Percentiles rank a stretch among this genome's conserved stretches.
phyloP scores from a whole-genome alignment of 2,888 invertebrate species.

The Callimorpha dominula region DNA sequence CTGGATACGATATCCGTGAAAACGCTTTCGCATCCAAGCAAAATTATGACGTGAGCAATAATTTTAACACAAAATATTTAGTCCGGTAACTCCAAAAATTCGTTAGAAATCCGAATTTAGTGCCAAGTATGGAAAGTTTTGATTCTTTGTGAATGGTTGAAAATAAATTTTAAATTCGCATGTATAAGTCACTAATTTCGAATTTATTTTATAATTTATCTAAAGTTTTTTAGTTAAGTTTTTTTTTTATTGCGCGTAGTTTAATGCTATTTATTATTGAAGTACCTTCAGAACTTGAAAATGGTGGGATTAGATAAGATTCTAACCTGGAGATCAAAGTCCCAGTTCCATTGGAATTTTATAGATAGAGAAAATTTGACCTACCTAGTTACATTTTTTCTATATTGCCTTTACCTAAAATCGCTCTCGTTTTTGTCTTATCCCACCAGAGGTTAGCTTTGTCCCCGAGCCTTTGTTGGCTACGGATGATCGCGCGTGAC shows the following conservation, averaged over 20 bases:
- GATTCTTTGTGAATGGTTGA: conserved; percentile 1
- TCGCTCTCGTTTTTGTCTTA: conserved; percentile 15
- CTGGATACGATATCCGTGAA: conserved; percentile 25
- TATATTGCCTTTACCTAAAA: conserved; percentile 1
- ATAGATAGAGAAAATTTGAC: not conserved
- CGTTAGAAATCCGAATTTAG: conserved; percentile 21
- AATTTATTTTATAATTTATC: not conserved
- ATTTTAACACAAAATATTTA: conserved; percentile 22
- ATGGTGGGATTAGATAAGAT: not conserved
- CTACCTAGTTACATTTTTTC: not conserved
- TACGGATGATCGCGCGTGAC: conserved; percentile 80
- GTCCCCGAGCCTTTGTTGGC: conserved; percentile 70
- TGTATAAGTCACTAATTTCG: not conserved
- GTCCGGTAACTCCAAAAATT: conserved; percentile 21
- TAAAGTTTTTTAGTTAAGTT: too few relatives aligned
- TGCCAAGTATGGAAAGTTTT: conserved; percentile 5
- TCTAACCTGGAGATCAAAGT: not conserved
- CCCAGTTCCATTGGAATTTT: not conserved
- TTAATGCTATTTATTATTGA: not conserved
- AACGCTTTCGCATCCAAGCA: conserved; percentile 1
- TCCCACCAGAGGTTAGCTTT: conserved; percentile 36
- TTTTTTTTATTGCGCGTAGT: not conserved
- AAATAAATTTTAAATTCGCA: too few relatives aligned
- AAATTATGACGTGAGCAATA: conserved; percentile 25
- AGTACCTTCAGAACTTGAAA: not conserved